These are phyloP conservation scores for Holothuria scabra DNA, from an alignment of 53 echinoderm and acorn worm species.

Conservation along the genomic window DNA sequence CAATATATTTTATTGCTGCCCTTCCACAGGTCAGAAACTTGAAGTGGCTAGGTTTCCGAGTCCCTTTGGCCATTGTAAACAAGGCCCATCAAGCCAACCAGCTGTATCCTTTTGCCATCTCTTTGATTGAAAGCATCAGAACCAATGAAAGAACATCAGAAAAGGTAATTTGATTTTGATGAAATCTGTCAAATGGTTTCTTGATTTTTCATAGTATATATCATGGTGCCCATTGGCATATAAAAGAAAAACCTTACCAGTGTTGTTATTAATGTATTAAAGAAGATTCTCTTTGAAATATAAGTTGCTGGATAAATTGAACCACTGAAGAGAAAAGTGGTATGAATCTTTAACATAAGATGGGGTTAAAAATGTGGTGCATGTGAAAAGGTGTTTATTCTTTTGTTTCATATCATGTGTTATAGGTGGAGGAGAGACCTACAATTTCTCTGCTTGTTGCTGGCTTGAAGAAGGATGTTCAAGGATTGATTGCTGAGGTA, in stretches of 20 bases:
- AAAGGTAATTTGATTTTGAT: constrained; percentile 60
- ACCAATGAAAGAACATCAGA: constrained; percentile 94
- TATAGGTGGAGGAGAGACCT: constrained; percentile 86
- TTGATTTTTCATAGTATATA: too few relatives aligned
- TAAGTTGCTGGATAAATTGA: too few relatives aligned
- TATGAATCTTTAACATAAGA: too few relatives aligned
- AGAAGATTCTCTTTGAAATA: too few relatives aligned
- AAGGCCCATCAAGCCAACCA: constrained; percentile 99
- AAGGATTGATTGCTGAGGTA: constrained; percentile 94
- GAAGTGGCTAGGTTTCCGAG: constrained; percentile 99
- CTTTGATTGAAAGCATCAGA: constrained; percentile 95
- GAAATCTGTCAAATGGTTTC: too few relatives aligned
- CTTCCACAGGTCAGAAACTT: constrained; percentile 84
- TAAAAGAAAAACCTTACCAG: too few relatives aligned
- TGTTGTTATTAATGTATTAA: too few relatives aligned
- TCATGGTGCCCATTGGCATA: too few relatives aligned
- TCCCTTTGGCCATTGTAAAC: constrained; percentile 97
- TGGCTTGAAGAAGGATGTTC: constrained; percentile 94
- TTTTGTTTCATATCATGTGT: neutral
- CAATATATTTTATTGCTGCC: too few relatives aligned
- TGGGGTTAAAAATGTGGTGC: neutral
- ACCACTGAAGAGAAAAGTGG: too few relatives aligned
- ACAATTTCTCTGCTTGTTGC: constrained; percentile 90
- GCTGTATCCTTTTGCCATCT: constrained; percentile 99
- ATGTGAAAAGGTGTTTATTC: neutral